Conservation (phyloP, 2,888 invertebrate species). For the Euzetes globulus region DNA sequence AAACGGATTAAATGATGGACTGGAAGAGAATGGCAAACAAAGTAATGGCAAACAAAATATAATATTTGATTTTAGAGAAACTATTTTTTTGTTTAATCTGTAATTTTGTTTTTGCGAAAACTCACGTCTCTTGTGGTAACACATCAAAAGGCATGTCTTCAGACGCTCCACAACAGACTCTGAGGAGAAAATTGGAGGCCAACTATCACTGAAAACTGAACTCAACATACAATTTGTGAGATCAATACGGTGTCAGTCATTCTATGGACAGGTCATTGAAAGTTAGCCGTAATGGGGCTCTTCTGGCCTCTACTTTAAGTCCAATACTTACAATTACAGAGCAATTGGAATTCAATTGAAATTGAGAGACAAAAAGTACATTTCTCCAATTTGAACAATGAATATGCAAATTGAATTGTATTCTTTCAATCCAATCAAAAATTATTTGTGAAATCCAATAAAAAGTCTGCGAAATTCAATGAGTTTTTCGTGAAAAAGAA, state of each 20-base stretch:
- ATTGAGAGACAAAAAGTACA: no score
- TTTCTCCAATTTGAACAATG: no score
- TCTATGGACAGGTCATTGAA: background rate
- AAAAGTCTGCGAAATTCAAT: background rate
- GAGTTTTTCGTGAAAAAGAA: background rate
- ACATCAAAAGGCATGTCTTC: background rate
- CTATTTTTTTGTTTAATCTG: background rate
- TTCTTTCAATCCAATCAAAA: no score
- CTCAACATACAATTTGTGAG: constrained; percentile 1
- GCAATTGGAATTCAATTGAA: background rate
- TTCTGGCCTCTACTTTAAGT: background rate
- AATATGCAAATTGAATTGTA: no score
- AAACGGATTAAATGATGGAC: background rate
- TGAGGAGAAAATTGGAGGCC: background rate
- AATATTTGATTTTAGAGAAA: background rate
- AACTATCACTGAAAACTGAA: background rate
- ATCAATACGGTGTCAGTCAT: background rate
- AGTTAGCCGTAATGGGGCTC: background rate
- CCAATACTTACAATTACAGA: background rate
- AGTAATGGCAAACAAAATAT: background rate
- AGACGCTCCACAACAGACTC: background rate
- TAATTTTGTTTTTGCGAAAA: background rate
- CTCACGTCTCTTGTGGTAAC: background rate
- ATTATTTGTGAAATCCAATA: background rate
- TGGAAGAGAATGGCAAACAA: background rate